Evolutionary conservation across 2,797 vertebrate genomes (phyloP), one percentile per base, ranked within the genome.

Genomic region (Phalloptychus januarius): DNA sequence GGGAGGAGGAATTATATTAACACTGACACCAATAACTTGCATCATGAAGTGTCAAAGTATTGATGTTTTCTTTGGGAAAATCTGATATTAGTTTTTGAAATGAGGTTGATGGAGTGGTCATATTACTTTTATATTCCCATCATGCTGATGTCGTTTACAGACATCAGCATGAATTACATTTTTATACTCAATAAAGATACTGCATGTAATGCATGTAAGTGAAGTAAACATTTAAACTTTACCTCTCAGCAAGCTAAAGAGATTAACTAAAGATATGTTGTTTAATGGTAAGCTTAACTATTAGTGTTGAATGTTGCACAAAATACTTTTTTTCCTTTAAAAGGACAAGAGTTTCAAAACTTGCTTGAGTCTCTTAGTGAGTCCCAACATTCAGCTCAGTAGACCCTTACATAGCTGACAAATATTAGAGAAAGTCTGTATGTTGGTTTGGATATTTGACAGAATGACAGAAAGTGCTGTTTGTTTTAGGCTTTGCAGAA

Each of bases 251-350:
- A 67, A 40, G 36, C 36, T 38, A 20, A 12, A 40, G 38, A 67
- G 23, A n/a, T 67, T 12, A 40, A 8, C 11, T 25, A 67, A 65
- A 65, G 16, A 23, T 38, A 65, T 61, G 28, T 20, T 15, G 25
- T 65, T 42, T 69, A 7, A 69, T 12, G 36, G 38, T 42, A 42
- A 40, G 2, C 23, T n/a, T 13, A 7, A 69, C 40, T 42, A 69
- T 69, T 71, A 28, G 12, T n/a, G 42, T 28, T 28, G 18, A 42
- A 54, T 7, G 23, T 52, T 0, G 28, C 65, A 63, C 16, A 77
- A 74, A 25, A 23, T 72, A 42, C 6, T 79, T 50, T 15, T 82
- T 56, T 88, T 72, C 79, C 20, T 89, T 91, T 73, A 74, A 40
- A 67, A 23, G 76, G 69, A 77, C 82, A 18, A 31, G 33, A 36